Conservation (phyloP, 2,797 vertebrate species). For the Acanthurus tractus region DNA sequence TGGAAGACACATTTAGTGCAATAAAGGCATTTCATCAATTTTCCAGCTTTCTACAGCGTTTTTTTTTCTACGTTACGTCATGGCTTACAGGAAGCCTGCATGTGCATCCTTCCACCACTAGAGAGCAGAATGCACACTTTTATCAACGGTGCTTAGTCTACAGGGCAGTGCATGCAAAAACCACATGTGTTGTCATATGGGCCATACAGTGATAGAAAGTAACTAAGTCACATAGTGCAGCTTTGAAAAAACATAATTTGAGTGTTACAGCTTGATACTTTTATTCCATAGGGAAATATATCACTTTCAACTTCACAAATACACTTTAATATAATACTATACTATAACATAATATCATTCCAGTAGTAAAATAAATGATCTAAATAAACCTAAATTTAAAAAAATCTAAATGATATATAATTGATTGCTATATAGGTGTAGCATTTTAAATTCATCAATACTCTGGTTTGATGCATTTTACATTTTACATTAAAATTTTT, state of each 20-base stretch:
- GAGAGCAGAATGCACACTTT: slow-evolving; percentile 63
- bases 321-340: no score
- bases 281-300: neutral
- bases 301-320: neutral
- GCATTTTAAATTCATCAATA: neutral
- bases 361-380: no score
- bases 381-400: no score
- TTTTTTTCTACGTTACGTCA: slow-evolving; percentile 29
- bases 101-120: slow-evolving; percentile 58
- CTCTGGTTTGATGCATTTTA: no score
- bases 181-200: neutral
- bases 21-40: slow-evolving; percentile 46
- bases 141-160: neutral
- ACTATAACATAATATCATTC: no score
- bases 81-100: slow-evolving; percentile 16
- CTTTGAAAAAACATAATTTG: no score
- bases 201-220: neutral
- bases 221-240: no score
- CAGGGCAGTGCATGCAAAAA: neutral
- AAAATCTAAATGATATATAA: no score
- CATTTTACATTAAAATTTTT: no score
- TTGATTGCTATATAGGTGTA: no score
- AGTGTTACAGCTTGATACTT: neutral
- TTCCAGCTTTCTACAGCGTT: neutral
- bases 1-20: slow-evolving; percentile 27